A percentile compares a stretch with the other conserved stretches of the same genome.
Conservation (phyloP, 2,113 vertebrate genomes). For the Xiphophorus couchianus region DNA sequence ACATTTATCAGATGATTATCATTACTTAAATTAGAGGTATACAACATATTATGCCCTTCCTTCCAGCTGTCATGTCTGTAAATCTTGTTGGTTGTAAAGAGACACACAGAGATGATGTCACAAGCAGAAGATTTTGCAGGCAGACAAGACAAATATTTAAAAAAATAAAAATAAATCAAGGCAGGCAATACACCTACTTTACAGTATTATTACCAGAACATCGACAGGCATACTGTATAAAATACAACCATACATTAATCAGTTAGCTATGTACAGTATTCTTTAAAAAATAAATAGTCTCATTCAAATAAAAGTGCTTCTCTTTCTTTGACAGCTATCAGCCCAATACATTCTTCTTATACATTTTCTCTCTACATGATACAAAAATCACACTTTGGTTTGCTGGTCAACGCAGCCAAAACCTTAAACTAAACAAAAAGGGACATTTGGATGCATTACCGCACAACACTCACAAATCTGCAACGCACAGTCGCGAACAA, state of each 20-base stretch:
- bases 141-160: slow-evolving; percentile 44
- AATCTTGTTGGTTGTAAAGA: slow-evolving; percentile 49
- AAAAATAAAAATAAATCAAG: slow-evolving; percentile 38
- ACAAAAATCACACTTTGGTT: slow-evolving; percentile 80
- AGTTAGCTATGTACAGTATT: slow-evolving; percentile 69
- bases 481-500: slow-evolving; percentile 53
- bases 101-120: slow-evolving; percentile 66
- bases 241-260: slow-evolving; percentile 72
- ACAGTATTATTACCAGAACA: slow-evolving; percentile 67
- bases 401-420: slow-evolving; percentile 64
- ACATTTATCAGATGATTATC: slow-evolving; percentile 73
- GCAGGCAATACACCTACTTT: slow-evolving; percentile 72
- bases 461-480: slow-evolving; percentile 55
- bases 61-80: slow-evolving; percentile 18
- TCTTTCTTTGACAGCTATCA: slow-evolving; percentile 52
- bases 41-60: slow-evolving; percentile 24
- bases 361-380: slow-evolving; percentile 47
- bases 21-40: slow-evolving; percentile 56
- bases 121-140: slow-evolving; percentile 76
- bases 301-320: slow-evolving; percentile 75
- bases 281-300: slow-evolving; percentile 75
- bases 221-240: slow-evolving; percentile 78
- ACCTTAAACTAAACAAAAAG: slow-evolving; percentile 35
- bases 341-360: slow-evolving; percentile 68
- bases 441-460: slow-evolving; percentile 55